Conservation (phyloP, 2,113 vertebrate species). For the Hymenochirus boettgeri region DNA sequence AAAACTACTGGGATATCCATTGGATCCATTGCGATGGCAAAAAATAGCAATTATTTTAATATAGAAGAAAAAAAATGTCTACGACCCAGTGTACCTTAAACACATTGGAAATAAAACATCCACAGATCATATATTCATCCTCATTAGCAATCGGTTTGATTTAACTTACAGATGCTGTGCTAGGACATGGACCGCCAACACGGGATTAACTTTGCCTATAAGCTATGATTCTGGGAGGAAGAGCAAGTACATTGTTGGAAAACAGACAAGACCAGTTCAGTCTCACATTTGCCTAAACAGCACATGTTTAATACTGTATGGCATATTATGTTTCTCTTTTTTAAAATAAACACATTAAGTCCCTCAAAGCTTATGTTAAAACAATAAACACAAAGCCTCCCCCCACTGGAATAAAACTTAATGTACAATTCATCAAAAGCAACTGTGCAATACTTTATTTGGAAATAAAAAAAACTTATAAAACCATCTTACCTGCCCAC, state of each 20-base stretch:
- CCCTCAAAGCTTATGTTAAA: conserved; percentile 60
- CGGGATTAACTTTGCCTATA: conserved; percentile 98
- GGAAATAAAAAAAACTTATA: conserved; percentile 63
- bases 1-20: conserved; percentile 57
- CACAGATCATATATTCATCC: conserved; percentile 85
- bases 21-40: conserved; percentile 56
- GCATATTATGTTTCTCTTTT: conserved; percentile 49
- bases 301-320: conserved; percentile 52
- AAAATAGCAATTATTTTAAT: conserved; percentile 54
- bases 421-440: conserved; percentile 58
- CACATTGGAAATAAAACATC: conserved; percentile 68
- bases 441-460: conserved; percentile 57
- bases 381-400: too few relatives aligned
- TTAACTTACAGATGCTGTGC: conserved; percentile 99
- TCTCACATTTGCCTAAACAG: conserved; percentile 66
- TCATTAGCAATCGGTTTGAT: conserved; percentile 85
- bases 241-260: conserved; percentile 99
- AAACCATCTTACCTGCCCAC: conserved; percentile 72
- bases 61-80: conserved; percentile 54
- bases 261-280: conserved; percentile 65
- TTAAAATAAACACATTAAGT: conserved; percentile 43
- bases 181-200: conserved; percentile 96
- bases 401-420: conserved; percentile 64
- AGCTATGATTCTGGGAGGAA: conserved; percentile 99
- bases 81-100: conserved; percentile 66